Evolutionary conservation across 2,888 invertebrate species (phyloP), one percentile per base, ranked within the genome.

Genomic region (Herminia tarsipennalis): DNA sequence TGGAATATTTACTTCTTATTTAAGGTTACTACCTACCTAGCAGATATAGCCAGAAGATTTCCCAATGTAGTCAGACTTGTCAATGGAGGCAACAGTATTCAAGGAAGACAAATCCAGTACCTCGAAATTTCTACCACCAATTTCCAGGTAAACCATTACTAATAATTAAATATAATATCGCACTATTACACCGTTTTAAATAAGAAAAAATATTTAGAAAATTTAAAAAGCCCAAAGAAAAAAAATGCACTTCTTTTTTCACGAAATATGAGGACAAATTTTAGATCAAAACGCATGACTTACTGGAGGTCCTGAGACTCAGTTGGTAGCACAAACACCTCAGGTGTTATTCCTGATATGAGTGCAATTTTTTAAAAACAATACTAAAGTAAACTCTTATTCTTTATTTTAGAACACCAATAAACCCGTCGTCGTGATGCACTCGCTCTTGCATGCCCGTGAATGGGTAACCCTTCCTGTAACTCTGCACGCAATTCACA

Each of bases 381-480:
- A n/a, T n/a, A n/a, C n/a, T n/a, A n/a, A n/a, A n/a, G n/a, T n/a
- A n/a, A n/a, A n/a, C n/a, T n/a, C n/a, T n/a, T n/a, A 17, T 65
- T n/a, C n/a, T 5, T 13, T 18, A n/a, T 64, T 68, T 1, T 66
- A 83, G 73, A 83, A 88, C 18, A 48, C 29, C n/a, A 72, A 61
- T 0, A 93, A 93, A 49, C 94, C 94, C 0, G 78, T 92, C 0
- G 85, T 94, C 25, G 83, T 93, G 61, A 74, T 94, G 29, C 93
- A 94, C 56, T 94, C 92, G 5, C 92, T 93, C 1, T 91, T 94
- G 14, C 94, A 94, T 57, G 93, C 93, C 1, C 92, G 95, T 16
- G 95, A 95, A 76, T 95, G 95, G 95, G 93, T 94, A 29, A 92
- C 94, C 0, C 92, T 94, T 0, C 92, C 94, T 3, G 92, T 93